Percentiles rank a stretch among this genome's conserved stretches.
Conservation (phyloP, 1,140 invertebrate genomes). For the Panulirus ornatus region DNA sequence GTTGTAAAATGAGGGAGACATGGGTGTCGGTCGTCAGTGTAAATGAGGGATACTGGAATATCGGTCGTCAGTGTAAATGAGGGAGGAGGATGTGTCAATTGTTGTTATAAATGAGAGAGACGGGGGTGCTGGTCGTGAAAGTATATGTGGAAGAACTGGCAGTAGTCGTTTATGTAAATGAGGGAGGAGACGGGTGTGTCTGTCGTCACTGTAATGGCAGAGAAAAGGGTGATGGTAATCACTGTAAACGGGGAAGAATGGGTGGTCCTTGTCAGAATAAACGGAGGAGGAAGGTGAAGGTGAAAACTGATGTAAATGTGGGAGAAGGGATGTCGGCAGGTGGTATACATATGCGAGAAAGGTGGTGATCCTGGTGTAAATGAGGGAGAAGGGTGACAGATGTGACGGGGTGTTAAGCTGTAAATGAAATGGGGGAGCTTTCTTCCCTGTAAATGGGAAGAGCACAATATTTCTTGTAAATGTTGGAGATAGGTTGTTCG, state of each 20-base stretch:
- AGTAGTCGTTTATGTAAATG: neutral
- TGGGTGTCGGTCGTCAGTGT: neutral
- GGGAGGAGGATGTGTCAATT: neutral
- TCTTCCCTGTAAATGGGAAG: too few species aligned
- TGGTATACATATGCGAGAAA: neutral
- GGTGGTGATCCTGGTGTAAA: neutral
- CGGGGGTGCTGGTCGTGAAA: neutral
- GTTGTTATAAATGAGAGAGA: neutral
- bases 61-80: neutral
- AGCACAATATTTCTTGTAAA: too few species aligned
- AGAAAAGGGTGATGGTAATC: neutral
- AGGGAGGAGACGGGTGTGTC: neutral
- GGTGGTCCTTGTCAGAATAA: too few species aligned
- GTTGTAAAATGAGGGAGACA: too few species aligned
- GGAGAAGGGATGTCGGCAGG: neutral
- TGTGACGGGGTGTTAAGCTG: too few species aligned
- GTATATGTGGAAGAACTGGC: neutral
- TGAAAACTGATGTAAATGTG: neutral
- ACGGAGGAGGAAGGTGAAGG: neutral
- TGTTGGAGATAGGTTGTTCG: too few species aligned
- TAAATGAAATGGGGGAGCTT: neutral
- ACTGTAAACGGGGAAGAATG: neutral
- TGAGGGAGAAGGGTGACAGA: too few species aligned
- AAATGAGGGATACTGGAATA: neutral
- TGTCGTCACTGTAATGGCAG: neutral